Evolutionary conservation across 2,888 invertebrate species (phyloP), one percentile per base, ranked within the genome.

Genomic region (Lysandra coridon): DNA sequence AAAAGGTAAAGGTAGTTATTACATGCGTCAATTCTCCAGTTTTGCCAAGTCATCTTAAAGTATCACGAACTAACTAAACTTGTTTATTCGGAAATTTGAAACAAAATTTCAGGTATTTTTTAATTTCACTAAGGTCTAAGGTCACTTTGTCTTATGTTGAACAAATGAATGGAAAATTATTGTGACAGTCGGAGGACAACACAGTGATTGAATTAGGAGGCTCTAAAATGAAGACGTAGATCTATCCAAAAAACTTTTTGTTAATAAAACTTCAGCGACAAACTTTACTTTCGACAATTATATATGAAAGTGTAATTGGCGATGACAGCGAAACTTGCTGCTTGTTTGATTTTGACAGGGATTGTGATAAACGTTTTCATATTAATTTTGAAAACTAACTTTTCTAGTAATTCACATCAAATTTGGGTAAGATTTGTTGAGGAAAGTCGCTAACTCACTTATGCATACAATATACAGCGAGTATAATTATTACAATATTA

Each of bases 121-220:
- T 69, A 69, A 33, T 69, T 69, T 69, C 5, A 3, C 4, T 0
- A 4, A 37, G 14, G 37, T 33, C 33, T 33, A 33, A 69, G 33
- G 33, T 69, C 33, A 69, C 69, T 69, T 69, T 69, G 14, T 4
- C 64, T 10, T 69, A 12, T 69, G 64, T 17, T 69, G 33, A 37
- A 69, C 33, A 69, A 33, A 69, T 69, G 14, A 33, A 17, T 69
- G 33, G 14, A 69, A 69, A 37, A 69, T 69, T 69, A 4, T 69
- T 69, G 33, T 69, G 69, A 69, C 69, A 69, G 69, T 69, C 33
- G 14, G 69, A 33, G 69, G 14, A 33, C 64, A 69, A 69, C 33
- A 14, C 33, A 17, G 5, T 17, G 17, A 14, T 69, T 33, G 14
- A 37, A 37, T 69, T 33, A 69, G 4, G 62, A 23, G 4, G 2